These are phyloP conservation scores for Dimorphilus gyrociliatus DNA, from an alignment of 2,888 invertebrate genomes.

Conservation along the genomic window DNA sequence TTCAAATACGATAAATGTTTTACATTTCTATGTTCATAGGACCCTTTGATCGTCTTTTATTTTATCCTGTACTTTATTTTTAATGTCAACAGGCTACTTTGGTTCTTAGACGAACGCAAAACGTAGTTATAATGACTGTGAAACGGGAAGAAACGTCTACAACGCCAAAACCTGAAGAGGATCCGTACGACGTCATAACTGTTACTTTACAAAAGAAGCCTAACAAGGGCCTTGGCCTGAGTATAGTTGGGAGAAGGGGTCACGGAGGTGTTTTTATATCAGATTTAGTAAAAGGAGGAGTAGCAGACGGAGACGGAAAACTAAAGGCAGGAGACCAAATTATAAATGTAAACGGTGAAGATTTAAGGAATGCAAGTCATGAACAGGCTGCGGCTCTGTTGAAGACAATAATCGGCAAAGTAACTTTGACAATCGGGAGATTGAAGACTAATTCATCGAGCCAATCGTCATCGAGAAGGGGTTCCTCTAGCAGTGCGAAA, in stretches of 20 bases:
- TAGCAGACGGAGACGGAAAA: slow-evolving; percentile 65
- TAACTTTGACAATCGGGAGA: slow-evolving; percentile 65
- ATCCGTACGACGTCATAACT: too few species aligned
- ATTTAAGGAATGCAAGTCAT: slow-evolving; percentile 45
- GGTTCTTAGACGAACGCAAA: slow-evolving; percentile 60
- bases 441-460: slow-evolving; percentile 64
- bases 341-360: slow-evolving; percentile 69
- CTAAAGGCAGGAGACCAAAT: slow-evolving; percentile 82
- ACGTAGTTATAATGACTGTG: slow-evolving; percentile 63
- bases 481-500: too few species aligned
- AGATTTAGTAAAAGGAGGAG: slow-evolving; percentile 78
- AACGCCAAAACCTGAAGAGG: too few species aligned
- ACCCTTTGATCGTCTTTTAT: too few species aligned
- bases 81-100: too few species aligned
- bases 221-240: slow-evolving; percentile 56
- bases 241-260: slow-evolving; percentile 57
- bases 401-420: slow-evolving; percentile 67
- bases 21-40: too few species aligned
- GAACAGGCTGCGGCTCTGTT: slow-evolving; percentile 73
- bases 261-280: slow-evolving; percentile 70
- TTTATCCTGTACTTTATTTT: too few species aligned
- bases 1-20: too few species aligned
- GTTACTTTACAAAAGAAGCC: slow-evolving; percentile 71
- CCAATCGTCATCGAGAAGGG: too few species aligned
- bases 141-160: slow-evolving; percentile 46